Base-by-base conservation (phyloP, 2,797 vertebrate genomes). In the Tenualosa thibaudeaui region DNA sequence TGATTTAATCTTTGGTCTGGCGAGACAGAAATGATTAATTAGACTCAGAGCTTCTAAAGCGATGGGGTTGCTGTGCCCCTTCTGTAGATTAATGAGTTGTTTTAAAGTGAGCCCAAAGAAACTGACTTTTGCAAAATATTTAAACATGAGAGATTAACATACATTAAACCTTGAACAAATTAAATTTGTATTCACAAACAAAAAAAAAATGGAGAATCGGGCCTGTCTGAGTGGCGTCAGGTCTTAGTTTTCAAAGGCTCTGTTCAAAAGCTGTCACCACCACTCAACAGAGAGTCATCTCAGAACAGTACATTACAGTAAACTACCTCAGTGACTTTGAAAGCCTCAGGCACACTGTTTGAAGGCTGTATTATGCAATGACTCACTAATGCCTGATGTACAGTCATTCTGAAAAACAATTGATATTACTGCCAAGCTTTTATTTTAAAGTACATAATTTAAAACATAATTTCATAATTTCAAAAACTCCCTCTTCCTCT, bases 1-100 rank as follows among this genome's bases (percentile, higher is more conserved):
- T 37, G 87, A 89, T 88, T 78, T 81, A 85, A 91, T 91, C 89
- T 65, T 82, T 81, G 43, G 82, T 90, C 87, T 88, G 85, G 86
- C 89, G 86, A 87, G 87, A 85, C 68, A 10, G 37, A 81, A 85
- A 89, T 92, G 90, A 90, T 92, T 92, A 90, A 94, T 91, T 91
- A 89, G 85, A 81, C 83, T 89, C 71, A 85, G 85, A 86, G 86
- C 87, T 89, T 85, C 7, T 24, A 89, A 89, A 90, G 84, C 85
- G 81, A 84, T 88, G 81, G 84, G 84, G 89, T 75, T 83, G 50
- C 82, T 68, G 82, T 83, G 84, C 84, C 58, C 81, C 10, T 51
- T 86, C 81, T 84, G 75, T 62, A 87, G 86, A 92, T 90, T 85
- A 90, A 91, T 92, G 83, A 22, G 37, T 78, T 22, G 17, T 78